Evolutionary conservation across 2,888 invertebrate species (phyloP).

Genomic region (Catocala nupta): DNA sequence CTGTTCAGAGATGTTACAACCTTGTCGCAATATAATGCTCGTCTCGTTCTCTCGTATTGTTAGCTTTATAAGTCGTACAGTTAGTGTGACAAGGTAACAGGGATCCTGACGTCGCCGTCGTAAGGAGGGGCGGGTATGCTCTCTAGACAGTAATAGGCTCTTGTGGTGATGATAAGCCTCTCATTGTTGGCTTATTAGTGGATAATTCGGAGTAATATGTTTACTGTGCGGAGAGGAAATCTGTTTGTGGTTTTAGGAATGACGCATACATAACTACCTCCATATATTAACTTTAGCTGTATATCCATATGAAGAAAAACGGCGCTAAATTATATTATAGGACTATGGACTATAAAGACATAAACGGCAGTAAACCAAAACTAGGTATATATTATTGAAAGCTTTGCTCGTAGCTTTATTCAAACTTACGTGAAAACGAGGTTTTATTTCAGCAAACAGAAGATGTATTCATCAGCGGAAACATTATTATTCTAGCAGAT

Average conservation of each 20-base stretch:
- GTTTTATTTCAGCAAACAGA: constrained; percentile 35
- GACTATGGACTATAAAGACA: too few species aligned
- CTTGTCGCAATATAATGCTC: constrained; percentile 63
- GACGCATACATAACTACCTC: background rate
- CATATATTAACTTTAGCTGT: background rate
- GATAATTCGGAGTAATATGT: constrained; percentile 78
- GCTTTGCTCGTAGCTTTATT: too few species aligned
- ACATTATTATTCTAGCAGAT: constrained; percentile 82
- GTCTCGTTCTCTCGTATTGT: constrained; percentile 43
- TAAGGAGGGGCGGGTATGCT: constrained; percentile 79
- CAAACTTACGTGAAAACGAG: constrained; percentile 3
- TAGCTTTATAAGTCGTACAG: constrained; percentile 31
- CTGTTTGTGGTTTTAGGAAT: constrained; percentile 57
- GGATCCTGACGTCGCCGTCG: constrained; percentile 63
- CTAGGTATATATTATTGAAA: too few species aligned
- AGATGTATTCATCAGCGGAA: constrained; percentile 58
- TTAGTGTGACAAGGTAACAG: constrained; percentile 75
- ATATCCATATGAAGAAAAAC: too few species aligned
- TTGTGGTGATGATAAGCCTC: constrained; percentile 82
- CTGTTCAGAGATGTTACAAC: constrained; percentile 68
- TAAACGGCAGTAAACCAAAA: too few species aligned
- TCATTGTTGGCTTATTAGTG: constrained; percentile 84
- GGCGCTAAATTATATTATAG: too few species aligned
- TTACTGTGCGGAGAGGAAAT: constrained; percentile 74
- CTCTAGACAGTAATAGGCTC: constrained; percentile 82